Evolutionary conservation across 2,888 invertebrate genomes (phyloP), one percentile per base, ranked within the genome.

Genomic region (Hesperia comma): DNA sequence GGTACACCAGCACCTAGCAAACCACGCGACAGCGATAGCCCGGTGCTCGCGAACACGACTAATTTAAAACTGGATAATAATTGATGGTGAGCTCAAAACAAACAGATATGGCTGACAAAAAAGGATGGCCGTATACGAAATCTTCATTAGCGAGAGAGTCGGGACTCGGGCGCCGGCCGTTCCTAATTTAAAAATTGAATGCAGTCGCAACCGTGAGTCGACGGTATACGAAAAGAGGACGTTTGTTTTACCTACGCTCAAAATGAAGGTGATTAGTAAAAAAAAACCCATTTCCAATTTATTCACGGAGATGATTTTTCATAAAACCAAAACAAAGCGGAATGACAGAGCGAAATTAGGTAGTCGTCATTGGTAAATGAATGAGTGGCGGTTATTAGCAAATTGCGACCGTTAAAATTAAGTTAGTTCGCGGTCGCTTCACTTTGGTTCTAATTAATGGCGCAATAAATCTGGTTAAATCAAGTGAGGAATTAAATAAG

Each of bases 61-160:
- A 89, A 90, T 91, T 90, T 88, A 86, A 90, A 91, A 90, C 88
- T 81, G 83, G 84, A 87, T 88, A 88, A 90, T 90, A 90, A 92
- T 90, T 91, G 92, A 92, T 86, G 89, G 85, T 83, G 87, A 87
- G 82, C 85, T 88, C 87, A 90, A 92, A 92, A 90, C 90, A 92
- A 92, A 92, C 91, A 92, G 87, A 88, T 79, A 88, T 88, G 89
- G 88, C 90, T 85, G 88, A 91, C 89, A 89, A 90, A 91, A 90
- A 90, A 90, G 88, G 87, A 88, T 81, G 86, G 85, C 76, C 77
- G 80, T 77, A 88, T 87, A 87, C 88, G 84, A 85, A 90, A 87
- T 87, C 88, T 86, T 86, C 85, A 88, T 88, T 85, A 86, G 82
- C 81, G 80, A 84, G 80, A 81, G 83, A 84, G 85, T 83, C 84